phyloP scores from a whole-genome alignment of 2,888 invertebrate species.

The Drosophila formosana region DNA sequence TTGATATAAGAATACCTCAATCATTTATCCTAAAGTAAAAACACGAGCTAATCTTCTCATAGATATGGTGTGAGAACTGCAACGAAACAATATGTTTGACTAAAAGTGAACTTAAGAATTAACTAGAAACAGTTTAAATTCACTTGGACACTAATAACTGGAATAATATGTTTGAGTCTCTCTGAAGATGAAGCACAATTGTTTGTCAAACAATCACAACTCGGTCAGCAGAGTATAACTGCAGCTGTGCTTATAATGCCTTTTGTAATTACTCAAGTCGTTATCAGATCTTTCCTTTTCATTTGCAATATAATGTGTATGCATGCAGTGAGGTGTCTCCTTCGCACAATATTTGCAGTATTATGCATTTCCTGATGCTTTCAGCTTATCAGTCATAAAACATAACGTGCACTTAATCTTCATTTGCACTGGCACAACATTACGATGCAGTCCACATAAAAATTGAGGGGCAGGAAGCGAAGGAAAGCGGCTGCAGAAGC shows the following conservation, averaged over 20 bases:
- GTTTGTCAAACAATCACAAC: neutral
- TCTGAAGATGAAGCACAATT: neutral
- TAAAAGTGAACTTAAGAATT: too few species aligned
- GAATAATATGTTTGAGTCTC: neutral
- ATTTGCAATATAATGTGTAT: slow-evolving; percentile 1
- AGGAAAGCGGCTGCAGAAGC: slow-evolving; percentile 43
- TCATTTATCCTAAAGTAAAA: neutral
- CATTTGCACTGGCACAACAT: slow-evolving; percentile 45
- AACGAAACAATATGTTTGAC: too few species aligned
- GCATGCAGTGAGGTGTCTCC: slow-evolving; percentile 25
- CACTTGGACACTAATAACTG: neutral
- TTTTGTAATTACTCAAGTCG: slow-evolving; percentile 19
- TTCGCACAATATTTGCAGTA: slow-evolving; percentile 7
- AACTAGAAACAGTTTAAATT: too few species aligned
- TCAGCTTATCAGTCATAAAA: slow-evolving; percentile 51
- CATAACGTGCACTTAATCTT: slow-evolving; percentile 61
- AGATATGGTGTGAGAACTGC: too few species aligned
- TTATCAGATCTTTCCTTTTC: slow-evolving; percentile 12
- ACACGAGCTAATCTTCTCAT: too few species aligned
- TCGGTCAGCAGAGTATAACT: neutral
- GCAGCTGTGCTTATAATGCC: neutral
- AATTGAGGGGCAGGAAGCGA: neutral
- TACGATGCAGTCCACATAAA: slow-evolving; percentile 8
- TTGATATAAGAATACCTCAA: neutral
- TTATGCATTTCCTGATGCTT: slow-evolving; percentile 34